These are phyloP conservation scores for Megaceryle maxima DNA, from an alignment of 2,113 vertebrate genomes.

Conservation along the genomic window DNA sequence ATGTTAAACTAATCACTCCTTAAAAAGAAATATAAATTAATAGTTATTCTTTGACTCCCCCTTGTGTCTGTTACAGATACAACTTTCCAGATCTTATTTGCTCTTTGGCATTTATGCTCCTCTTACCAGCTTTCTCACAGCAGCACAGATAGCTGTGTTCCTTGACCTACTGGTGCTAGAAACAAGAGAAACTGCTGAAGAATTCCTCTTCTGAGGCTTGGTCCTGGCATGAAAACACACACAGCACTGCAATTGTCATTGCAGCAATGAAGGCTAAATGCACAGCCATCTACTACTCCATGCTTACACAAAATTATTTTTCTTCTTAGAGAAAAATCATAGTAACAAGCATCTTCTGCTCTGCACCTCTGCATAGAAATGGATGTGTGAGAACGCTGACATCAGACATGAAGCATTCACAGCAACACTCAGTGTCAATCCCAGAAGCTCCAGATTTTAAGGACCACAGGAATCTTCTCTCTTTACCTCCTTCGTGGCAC, in stretches of 20 bases:
- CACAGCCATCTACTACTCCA: background rate
- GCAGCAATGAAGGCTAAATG: background rate
- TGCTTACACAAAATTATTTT: background rate
- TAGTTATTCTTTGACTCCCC: background rate
- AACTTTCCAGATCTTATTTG: background rate
- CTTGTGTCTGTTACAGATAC: background rate
- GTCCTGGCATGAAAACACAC: background rate
- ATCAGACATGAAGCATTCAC: background rate
- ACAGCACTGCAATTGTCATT: background rate
- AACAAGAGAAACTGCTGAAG: background rate
- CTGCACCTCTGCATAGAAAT: background rate
- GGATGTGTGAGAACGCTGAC: rapidly evolving
- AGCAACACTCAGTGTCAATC: background rate
- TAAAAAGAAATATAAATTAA: background rate
- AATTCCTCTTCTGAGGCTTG: background rate
- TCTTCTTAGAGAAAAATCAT: background rate
- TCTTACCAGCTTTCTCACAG: background rate
- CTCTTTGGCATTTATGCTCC: background rate
- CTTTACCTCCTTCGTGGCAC: background rate
- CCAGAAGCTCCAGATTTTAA: background rate
- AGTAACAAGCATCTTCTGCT: background rate
- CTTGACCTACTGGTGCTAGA: background rate
- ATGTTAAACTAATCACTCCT: background rate
- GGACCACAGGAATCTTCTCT: background rate
- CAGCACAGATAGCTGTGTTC: background rate